phyloP scores from a whole-genome alignment of 2,888 invertebrate species.

The Meganola albula region DNA sequence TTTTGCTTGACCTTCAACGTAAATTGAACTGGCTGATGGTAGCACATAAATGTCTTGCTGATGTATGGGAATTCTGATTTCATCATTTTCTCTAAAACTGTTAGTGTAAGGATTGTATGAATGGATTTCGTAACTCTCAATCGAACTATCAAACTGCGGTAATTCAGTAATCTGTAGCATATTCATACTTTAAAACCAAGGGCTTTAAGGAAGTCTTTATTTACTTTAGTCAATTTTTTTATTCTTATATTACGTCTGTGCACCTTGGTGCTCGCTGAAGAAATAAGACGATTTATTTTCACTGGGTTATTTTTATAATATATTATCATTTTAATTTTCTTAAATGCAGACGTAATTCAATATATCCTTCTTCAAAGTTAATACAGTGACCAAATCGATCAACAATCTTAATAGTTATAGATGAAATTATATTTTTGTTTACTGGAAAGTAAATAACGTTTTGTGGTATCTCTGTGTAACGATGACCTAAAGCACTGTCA shows the following conservation, averaged over 20 bases:
- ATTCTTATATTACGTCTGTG: no score
- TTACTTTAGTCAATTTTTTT: no score
- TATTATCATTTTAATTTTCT: no score
- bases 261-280: no score
- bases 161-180: conserved; percentile 10
- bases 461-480: conserved; percentile 9
- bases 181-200: no score
- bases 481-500: background rate
- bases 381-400: conserved; percentile 6
- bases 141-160: conserved; percentile 13
- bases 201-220: no score
- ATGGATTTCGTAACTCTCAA: conserved; percentile 17
- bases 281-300: background rate
- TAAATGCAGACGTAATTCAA: background rate
- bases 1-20: conserved; percentile 8
- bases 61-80: no score
- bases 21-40: no score
- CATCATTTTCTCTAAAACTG: no score
- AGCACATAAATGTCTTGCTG: no score
- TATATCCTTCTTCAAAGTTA: conserved; percentile 7
- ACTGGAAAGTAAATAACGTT: conserved; percentile 16
- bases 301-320: background rate
- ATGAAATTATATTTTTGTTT: conserved; percentile 10
- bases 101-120: no score
- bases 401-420: no score